Evolutionary conservation across 2,113 vertebrate species (phyloP).

Genomic region (Rutilus rutilus): DNA sequence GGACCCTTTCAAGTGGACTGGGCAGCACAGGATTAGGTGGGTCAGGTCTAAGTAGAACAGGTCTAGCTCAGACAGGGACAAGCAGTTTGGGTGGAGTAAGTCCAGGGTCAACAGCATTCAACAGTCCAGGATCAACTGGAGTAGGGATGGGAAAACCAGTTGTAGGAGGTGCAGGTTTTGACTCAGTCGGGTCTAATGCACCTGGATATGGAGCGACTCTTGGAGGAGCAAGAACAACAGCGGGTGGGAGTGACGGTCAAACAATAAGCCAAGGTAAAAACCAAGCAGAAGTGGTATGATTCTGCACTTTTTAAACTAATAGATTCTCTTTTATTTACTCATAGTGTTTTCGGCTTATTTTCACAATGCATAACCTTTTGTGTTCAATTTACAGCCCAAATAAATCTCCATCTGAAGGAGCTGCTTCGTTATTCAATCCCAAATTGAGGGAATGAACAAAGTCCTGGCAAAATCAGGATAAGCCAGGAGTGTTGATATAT

Average conservation of each 20-base stretch:
- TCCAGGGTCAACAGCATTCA: background rate
- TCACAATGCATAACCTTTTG: constrained; percentile 1
- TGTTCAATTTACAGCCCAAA: constrained; percentile 58
- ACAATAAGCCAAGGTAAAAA: constrained; percentile 59
- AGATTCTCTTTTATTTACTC: background rate
- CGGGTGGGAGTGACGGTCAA: background rate
- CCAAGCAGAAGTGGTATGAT: background rate
- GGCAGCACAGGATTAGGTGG: constrained; percentile 1
- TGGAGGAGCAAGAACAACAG: constrained; percentile 51
- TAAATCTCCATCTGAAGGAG: constrained; percentile 64
- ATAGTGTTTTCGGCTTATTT: background rate
- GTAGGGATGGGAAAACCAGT: constrained; percentile 11
- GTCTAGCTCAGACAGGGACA: constrained; percentile 9
- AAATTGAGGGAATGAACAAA: constrained; percentile 58
- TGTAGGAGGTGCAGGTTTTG: background rate
- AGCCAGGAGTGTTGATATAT: background rate
- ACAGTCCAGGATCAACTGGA: background rate
- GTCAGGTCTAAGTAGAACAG: constrained; percentile 19
- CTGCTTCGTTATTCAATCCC: constrained; percentile 66
- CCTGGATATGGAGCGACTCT: constrained; percentile 37
- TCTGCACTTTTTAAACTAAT: background rate
- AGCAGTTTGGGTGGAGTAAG: constrained; percentile 10
- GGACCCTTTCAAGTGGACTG: background rate
- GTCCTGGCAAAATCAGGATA: background rate
- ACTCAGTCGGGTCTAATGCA: constrained; percentile 5